Evolutionary conservation across 2,113 vertebrate genomes (phyloP), one percentile per base, ranked within the genome.

Genomic region (Zingel zingel): DNA sequence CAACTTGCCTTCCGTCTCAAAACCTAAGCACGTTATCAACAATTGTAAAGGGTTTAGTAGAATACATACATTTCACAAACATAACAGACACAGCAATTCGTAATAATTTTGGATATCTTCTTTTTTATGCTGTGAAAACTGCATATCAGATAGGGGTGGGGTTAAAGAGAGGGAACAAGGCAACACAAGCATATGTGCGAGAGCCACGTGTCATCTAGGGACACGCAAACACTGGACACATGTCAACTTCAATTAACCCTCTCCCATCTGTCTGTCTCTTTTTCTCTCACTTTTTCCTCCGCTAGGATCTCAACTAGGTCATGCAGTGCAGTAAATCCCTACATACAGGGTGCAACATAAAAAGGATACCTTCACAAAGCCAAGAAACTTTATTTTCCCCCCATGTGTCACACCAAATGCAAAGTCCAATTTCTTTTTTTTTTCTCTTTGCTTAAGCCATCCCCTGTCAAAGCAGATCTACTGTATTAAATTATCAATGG

Each of bases 211-310:
- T 90, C 88, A 90, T 85, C 81, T 79, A 62, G 79, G 92, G 81
- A 90, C 89, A 86, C 65, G 62, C 71, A 87, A 89, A 88, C 86
- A 88, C 84, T 73, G 84, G 87, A 91, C 91, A 75, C 85, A 89
- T 89, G 90, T 94, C 91, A 90, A 47, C 87, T 90, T 88, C 89
- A 89, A 88, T 93, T 78, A 92, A 92, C 89, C 88, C 87, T 84
- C 81, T 83, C 64, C 85, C 88, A 85, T 92, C 86, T 91, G 90
- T 88, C 83, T 59, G 78, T 82, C 77, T 79, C 81, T 53, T 47
- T 82, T 72, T 74, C 27, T 54, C 54, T 83, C 82, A 50, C 68
- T 73, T 64, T 69, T 57, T 27, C 64, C 67, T 47, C 76, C 12
- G 6, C 61, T 5, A 77, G 71, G 63, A 75, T 80, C 72, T 48